A percentile compares a stretch with the other conserved stretches of the same genome.
These are phyloP conservation scores for Caenorhabditis virilis DNA, from an alignment of 2,888 invertebrate species.

Conservation along the genomic window DNA sequence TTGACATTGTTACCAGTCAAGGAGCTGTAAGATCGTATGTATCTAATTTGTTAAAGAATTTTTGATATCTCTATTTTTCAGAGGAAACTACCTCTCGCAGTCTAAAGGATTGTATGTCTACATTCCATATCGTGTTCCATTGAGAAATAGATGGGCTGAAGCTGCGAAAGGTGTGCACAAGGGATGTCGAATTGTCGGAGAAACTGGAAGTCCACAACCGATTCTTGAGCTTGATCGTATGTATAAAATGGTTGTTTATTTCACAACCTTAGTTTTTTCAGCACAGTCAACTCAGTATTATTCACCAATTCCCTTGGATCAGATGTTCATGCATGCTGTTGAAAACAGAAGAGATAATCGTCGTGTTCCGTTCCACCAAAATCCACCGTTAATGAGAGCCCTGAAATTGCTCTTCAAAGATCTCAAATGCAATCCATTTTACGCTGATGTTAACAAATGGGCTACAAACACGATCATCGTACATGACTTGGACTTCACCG, in stretches of 20 bases:
- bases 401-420: conserved; percentile 21
- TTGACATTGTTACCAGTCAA: conserved; percentile 39
- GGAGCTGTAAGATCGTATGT: conserved; percentile 24
- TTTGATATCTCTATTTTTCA: conserved; percentile 6
- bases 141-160: conserved; percentile 22
- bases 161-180: conserved; percentile 35
- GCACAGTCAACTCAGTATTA: conserved; percentile 38
- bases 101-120: conserved; percentile 34
- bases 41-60: neutral
- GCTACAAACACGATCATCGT: conserved; percentile 28
- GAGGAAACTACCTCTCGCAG: conserved; percentile 31
- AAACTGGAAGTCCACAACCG: conserved; percentile 10
- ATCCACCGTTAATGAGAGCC: conserved; percentile 6
- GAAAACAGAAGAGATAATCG: conserved; percentile 11
- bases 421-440: conserved; percentile 33
- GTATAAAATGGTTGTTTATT: neutral
- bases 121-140: conserved; percentile 11
- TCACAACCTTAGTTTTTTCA: conserved; percentile 5
- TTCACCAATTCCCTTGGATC: conserved; percentile 11
- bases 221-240: conserved; percentile 36
- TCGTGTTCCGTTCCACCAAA: conserved; percentile 6
- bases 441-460: conserved; percentile 17
- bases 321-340: conserved; percentile 14
- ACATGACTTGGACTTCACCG: conserved; percentile 19
- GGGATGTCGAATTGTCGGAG: conserved; percentile 33